Base-by-base conservation (phyloP, 2,888 invertebrate genomes). In the Alentia gelatinosa region DNA sequence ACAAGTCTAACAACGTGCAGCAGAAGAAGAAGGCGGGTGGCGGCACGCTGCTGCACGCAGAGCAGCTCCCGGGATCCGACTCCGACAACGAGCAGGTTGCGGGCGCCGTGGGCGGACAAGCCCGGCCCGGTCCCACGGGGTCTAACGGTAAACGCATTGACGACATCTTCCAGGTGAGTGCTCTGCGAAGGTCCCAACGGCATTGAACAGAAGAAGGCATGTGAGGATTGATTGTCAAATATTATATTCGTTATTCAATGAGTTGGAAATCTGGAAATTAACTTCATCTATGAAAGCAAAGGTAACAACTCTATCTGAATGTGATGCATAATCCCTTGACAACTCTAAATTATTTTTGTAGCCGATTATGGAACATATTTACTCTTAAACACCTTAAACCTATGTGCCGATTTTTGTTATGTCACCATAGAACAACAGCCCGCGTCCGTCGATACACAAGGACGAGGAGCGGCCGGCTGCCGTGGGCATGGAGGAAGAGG, bases 1-100 rank as follows among this genome's bases (percentile, higher is more conserved):
- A 83, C 40, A 93, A 92, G 40, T 75, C 91, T 9, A 92, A 90
- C 74, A 91, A 94, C 30, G 92, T 92, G 89, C 92, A 92, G 75
- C 94, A 93, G 92, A 91, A 91, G 19, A 89, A 88, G 47, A 56
- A 90, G 4, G 12, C 89, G 90, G 7, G 37, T 42, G 42, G 15
- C 35, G 37, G 33, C 33, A 47, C 37, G 50, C 37, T 33, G 89
- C 56, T 3, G 26, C 15, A 30, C 33, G 56, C 89, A 26, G 68
- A 9, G 68, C 40, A 40, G 83, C 35, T 37, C 30, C 68, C n/a
- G n/a, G n/a, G n/a, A n/a, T 47, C 47, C 42, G 74, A 68, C 26
- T 79, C 90, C n/a, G 79, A 79, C 39, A 63, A 91, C 33, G 50
- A 88, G 68, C 86, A 42, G 42, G 30, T 30, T 19, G 40, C 23